A percentile compares a stretch with the other conserved stretches of the same genome.
These are phyloP conservation scores for Aplodontia rufa DNA, from an alignment of 2,113 vertebrate genomes.

Conservation along the genomic window DNA sequence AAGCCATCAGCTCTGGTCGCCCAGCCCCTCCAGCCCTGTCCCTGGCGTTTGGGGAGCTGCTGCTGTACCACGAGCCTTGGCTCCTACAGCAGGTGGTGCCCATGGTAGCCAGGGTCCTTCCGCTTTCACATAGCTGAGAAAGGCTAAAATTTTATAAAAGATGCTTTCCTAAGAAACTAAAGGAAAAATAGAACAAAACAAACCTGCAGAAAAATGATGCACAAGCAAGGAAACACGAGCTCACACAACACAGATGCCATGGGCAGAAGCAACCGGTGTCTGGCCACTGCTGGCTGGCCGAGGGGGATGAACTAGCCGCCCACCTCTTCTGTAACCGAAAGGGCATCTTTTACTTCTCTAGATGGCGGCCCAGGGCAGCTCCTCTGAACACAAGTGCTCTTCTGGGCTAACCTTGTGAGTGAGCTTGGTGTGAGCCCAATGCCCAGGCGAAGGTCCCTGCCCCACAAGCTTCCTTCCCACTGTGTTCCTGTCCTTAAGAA, in stretches of 20 bases:
- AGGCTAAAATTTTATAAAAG: background rate
- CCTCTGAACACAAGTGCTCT: background rate
- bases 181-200: background rate
- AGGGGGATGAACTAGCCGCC: background rate
- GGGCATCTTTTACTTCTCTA: background rate
- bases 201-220: background rate
- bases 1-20: background rate
- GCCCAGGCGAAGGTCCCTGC: background rate
- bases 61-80: background rate
- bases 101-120: accelerated
- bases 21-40: background rate
- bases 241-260: background rate
- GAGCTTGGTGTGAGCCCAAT: background rate
- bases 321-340: background rate
- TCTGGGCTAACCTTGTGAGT: background rate
- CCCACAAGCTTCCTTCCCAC: background rate
- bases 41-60: background rate
- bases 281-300: background rate
- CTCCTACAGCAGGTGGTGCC: accelerated
- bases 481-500: background rate
- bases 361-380: background rate
- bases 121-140: background rate
- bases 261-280: background rate
- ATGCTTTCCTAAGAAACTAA: constrained; percentile 17
- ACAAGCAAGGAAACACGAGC: background rate